Evolutionary conservation across 2,888 invertebrate genomes (phyloP).

Genomic region (Diadegma fenestrale): DNA sequence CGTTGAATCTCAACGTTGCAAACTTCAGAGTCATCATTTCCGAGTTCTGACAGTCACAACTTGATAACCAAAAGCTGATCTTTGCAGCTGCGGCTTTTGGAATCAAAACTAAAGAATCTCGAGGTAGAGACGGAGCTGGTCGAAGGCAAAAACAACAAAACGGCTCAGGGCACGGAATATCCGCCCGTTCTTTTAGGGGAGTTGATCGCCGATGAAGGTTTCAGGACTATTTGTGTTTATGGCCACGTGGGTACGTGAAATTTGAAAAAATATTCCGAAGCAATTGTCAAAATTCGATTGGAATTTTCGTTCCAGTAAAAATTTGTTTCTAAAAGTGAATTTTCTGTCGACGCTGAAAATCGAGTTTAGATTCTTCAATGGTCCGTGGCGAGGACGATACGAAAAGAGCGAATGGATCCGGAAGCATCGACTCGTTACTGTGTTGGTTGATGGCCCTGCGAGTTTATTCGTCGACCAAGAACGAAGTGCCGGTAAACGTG

Average conservation of each 20-base stretch:
- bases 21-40: too few relatives aligned
- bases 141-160: slow-evolving; percentile 59
- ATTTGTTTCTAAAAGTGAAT: not conserved
- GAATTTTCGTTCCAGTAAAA: not conserved
- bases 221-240: slow-evolving; percentile 74
- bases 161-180: slow-evolving; percentile 40
- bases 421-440: slow-evolving; percentile 72
- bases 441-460: slow-evolving; percentile 74
- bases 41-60: not conserved
- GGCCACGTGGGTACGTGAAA: slow-evolving; percentile 72
- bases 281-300: too few relatives aligned
- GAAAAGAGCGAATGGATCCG: slow-evolving; percentile 57
- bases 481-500: slow-evolving; percentile 72
- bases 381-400: slow-evolving; percentile 26
- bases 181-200: slow-evolving; percentile 74
- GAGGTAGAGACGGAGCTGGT: slow-evolving; percentile 70
- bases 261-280: not conserved
- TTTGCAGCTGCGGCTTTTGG: slow-evolving; percentile 70
- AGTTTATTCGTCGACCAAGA: slow-evolving; percentile 68
- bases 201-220: slow-evolving; percentile 68
- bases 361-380: slow-evolving; percentile 62
- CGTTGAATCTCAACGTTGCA: too few relatives aligned
- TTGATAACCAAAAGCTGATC: not conserved
- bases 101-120: slow-evolving; percentile 68
- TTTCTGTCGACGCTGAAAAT: not conserved